Percentiles rank a stretch among this genome's conserved stretches.
These are phyloP conservation scores for Desmodus rotundus DNA, from an alignment of 2,113 vertebrate species.

Conservation along the genomic window DNA sequence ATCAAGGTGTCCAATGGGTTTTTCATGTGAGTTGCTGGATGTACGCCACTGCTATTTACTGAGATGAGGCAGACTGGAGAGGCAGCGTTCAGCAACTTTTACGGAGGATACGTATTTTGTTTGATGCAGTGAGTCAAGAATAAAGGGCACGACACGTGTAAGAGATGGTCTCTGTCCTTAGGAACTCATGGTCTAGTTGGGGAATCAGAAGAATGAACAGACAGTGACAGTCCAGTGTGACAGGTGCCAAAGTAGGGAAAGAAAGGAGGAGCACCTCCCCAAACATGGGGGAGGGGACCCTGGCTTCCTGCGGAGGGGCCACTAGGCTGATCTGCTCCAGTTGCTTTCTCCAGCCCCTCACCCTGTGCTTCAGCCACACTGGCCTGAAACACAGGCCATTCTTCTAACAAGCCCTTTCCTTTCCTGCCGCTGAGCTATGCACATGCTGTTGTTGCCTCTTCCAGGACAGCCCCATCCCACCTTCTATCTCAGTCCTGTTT, in stretches of 20 bases:
- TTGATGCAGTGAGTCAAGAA: background rate
- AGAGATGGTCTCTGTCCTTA: background rate
- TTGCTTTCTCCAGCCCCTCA: background rate
- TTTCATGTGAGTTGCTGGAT: background rate
- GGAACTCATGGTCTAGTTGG: background rate
- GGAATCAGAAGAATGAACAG: background rate
- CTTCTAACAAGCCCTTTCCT: background rate
- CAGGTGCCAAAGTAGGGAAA: background rate
- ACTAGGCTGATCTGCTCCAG: too few species aligned
- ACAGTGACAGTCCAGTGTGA: background rate
- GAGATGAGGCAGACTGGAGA: background rate
- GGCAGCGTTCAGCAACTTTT: too few species aligned
- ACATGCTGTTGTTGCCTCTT: background rate
- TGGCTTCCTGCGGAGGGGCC: background rate
- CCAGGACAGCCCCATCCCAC: too few species aligned
- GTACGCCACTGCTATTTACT: rapidly evolving
- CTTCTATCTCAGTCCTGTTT: background rate
- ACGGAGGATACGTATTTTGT: background rate
- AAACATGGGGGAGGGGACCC: background rate
- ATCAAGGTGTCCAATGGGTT: background rate
- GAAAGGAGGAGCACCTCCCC: background rate
- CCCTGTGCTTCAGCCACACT: background rate
- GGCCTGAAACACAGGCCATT: background rate
- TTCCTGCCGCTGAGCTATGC: background rate
- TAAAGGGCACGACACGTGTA: background rate